Conservation (phyloP, 2,113 vertebrate species). For the Petroica traversi region DNA sequence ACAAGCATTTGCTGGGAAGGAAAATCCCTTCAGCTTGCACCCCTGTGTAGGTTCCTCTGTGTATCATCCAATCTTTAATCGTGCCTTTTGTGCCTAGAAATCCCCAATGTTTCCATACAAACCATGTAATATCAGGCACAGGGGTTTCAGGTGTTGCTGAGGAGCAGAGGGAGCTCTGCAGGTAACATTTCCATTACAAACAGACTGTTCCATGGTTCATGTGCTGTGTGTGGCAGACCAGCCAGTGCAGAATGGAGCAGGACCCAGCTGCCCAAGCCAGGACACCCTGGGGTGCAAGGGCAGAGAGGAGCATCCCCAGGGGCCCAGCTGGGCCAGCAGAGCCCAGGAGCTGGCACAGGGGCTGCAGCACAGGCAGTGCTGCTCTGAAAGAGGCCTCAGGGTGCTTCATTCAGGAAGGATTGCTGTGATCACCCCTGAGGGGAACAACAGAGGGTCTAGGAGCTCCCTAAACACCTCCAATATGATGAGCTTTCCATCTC, state of each 20-base stretch:
- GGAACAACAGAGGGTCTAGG: not conserved
- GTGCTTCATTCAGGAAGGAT: not conserved
- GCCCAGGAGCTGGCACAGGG: not conserved
- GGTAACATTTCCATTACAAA: not conserved
- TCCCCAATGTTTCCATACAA: not conserved
- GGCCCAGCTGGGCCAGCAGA: not conserved
- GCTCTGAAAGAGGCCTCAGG: not conserved
- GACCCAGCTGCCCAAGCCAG: accelerated
- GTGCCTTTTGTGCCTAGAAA: not conserved
- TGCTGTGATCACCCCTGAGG: not conserved
- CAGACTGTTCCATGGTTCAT: accelerated
- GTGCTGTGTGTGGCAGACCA: not conserved
- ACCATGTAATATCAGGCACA: not conserved
- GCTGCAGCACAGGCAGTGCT: not conserved
- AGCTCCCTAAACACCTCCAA: not conserved
- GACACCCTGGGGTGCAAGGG: not conserved
- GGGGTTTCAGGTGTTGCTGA: not conserved
- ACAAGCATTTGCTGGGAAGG: not conserved
- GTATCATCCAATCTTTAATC: not conserved
- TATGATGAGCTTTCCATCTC: not conserved
- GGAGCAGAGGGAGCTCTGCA: not conserved
- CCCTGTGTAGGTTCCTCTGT: not conserved
- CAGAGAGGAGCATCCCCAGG: not conserved
- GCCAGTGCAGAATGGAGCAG: accelerated
- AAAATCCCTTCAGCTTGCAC: not conserved